Evolutionary conservation across 64 coral and sea anemone genomes (phyloP).

Genomic region (Stichodactyla helianthus): DNA sequence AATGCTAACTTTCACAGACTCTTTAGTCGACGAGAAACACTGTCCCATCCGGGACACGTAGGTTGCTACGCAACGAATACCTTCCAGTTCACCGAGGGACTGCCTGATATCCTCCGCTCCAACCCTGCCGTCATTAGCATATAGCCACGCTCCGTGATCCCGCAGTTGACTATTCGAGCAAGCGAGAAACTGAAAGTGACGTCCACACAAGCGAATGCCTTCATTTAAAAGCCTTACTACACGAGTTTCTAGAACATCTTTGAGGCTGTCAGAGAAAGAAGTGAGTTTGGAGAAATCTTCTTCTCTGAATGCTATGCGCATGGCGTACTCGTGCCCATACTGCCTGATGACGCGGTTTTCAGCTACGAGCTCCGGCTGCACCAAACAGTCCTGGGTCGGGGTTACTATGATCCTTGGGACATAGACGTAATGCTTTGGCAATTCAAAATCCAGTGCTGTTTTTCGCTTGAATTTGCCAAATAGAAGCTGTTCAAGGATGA

Average conservation of each 20-base stretch:
- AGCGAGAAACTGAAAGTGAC: slow-evolving; percentile 64
- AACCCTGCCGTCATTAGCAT: slow-evolving; percentile 34
- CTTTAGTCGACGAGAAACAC: slow-evolving; percentile 88
- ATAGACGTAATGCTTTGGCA: slow-evolving; percentile 77
- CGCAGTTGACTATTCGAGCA: slow-evolving; percentile 94
- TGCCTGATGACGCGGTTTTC: slow-evolving; percentile 88
- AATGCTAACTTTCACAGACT: slow-evolving; percentile 64
- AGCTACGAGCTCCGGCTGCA: slow-evolving; percentile 73
- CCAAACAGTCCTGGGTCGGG: slow-evolving; percentile 63
- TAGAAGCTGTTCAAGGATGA: slow-evolving; percentile 34
- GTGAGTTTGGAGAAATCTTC: slow-evolving; percentile 89
- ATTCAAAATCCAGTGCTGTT: slow-evolving; percentile 38
- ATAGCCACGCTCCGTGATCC: slow-evolving; percentile 83
- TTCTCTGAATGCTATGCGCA: slow-evolving; percentile 80
- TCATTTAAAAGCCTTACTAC: slow-evolving; percentile 35
- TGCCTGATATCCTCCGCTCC: slow-evolving; percentile 59
- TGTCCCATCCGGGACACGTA: slow-evolving; percentile 92
- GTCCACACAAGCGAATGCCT: slow-evolving; percentile 43
- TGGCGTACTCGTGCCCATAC: slow-evolving; percentile 53
- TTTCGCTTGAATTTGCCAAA: slow-evolving; percentile 39
- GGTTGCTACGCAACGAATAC: slow-evolving; percentile 77
- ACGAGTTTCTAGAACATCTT: slow-evolving; percentile 49
- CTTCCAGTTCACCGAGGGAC: slow-evolving; percentile 70
- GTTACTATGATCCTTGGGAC: slow-evolving; percentile 76
- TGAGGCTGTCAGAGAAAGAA: slow-evolving; percentile 27